Percentiles rank a stretch among this genome's conserved stretches.
These are phyloP conservation scores for Troglohyphantes excavatus DNA, from an alignment of 2,888 invertebrate genomes.

Conservation along the genomic window DNA sequence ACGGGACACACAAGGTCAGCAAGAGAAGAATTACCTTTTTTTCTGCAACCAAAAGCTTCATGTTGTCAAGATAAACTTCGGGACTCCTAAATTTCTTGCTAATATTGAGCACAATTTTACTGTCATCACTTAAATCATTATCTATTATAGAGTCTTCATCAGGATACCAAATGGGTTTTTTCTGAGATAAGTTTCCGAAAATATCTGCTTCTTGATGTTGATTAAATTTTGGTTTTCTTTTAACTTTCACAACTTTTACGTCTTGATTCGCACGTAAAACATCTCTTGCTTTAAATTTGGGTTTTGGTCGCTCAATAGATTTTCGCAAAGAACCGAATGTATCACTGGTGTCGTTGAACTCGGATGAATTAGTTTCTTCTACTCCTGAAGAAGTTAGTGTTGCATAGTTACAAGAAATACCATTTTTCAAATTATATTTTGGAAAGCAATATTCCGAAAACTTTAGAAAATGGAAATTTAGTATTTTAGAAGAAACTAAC, in stretches of 20 bases:
- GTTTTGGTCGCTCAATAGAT: constrained; percentile 2
- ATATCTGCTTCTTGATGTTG: constrained; percentile 38
- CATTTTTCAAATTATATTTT: too few relatives aligned
- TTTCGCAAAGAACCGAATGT: constrained; percentile 40
- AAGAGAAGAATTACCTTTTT: constrained; percentile 71
- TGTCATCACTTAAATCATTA: constrained; percentile 78
- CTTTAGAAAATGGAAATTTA: too few relatives aligned
- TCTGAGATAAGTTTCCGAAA: constrained; percentile 63
- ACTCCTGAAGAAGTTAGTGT: neutral
- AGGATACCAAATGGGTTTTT: constrained; percentile 50
- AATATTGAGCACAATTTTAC: constrained; percentile 80
- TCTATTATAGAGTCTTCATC: constrained; percentile 42
- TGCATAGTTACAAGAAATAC: neutral
- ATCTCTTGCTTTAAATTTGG: neutral
- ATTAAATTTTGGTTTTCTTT: neutral
- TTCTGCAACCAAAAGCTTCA: constrained; percentile 46
- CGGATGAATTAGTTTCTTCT: neutral
- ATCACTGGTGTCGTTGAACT: neutral
- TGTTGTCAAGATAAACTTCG: constrained; percentile 76
- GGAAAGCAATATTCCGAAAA: too few relatives aligned
- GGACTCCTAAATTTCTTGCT: constrained; percentile 79
- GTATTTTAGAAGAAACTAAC: too few relatives aligned
- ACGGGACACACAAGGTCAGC: too few relatives aligned
- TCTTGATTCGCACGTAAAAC: neutral
- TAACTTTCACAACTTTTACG: constrained; percentile 8